Percentiles rank a stretch among this genome's conserved stretches.
These are phyloP conservation scores for Lasioglossum figueresi DNA, from an alignment of 2,888 invertebrate genomes.

Conservation along the genomic window DNA sequence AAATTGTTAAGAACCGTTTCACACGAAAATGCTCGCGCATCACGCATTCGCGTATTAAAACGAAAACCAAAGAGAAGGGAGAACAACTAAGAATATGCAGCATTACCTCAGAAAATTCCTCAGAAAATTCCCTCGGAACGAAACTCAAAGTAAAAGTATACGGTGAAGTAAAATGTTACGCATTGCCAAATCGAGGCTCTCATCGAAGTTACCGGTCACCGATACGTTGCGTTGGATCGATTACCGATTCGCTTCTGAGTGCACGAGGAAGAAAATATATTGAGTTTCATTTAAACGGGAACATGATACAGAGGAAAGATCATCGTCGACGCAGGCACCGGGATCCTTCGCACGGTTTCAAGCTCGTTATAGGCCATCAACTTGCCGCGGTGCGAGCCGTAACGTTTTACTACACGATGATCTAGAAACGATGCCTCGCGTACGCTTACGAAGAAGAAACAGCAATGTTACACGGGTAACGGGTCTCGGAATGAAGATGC, in stretches of 20 bases:
- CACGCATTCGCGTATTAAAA: background rate
- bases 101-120: background rate
- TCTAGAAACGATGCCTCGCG: conserved; percentile 44
- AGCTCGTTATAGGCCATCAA: conserved; percentile 69
- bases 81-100: background rate
- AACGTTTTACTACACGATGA: conserved; percentile 54
- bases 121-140: background rate
- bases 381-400: conserved; percentile 25
- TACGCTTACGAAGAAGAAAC: conserved; percentile 29
- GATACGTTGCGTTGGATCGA: background rate
- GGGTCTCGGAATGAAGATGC: conserved; percentile 23
- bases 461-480: conserved; percentile 45
- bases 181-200: background rate
- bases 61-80: background rate
- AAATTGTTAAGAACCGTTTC: background rate
- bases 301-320: conserved; percentile 4
- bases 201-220: background rate
- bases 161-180: background rate
- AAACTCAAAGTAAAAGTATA: background rate
- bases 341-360: conserved; percentile 64
- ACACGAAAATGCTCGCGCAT: background rate
- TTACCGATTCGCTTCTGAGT: conserved; percentile 3
- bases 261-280: background rate
- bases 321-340: background rate
- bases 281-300: background rate